These are phyloP conservation scores for Sicus ferrugineus DNA, from an alignment of 2,888 invertebrate species.

Conservation along the genomic window DNA sequence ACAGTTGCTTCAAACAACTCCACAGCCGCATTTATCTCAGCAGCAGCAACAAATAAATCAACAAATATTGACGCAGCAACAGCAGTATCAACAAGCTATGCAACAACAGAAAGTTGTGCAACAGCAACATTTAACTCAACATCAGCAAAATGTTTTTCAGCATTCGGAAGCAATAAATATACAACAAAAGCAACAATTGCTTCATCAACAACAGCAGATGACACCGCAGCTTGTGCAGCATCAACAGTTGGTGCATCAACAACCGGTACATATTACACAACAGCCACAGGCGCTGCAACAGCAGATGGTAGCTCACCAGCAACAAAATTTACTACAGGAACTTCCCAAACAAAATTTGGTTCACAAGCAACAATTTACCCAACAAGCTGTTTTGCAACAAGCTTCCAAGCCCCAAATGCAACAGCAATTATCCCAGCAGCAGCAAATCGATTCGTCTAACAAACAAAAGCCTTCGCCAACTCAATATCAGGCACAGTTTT, in stretches of 20 bases:
- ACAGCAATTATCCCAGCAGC: constrained; percentile 37
- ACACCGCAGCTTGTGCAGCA: constrained; percentile 13
- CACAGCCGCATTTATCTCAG: constrained; percentile 40
- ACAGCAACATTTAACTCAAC: constrained; percentile 55
- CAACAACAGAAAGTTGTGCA: constrained; percentile 49
- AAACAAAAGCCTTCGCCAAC: background rate
- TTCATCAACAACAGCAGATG: constrained; percentile 25
- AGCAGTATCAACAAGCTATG: constrained; percentile 32
- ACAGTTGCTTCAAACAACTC: constrained; percentile 34
- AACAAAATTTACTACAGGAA: constrained; percentile 49
- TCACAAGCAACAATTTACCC: constrained; percentile 40
- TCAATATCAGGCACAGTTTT: background rate
- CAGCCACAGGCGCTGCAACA: constrained; percentile 40
- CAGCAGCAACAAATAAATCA: constrained; percentile 34
- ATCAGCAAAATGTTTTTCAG: constrained; percentile 40
- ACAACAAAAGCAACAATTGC: constrained; percentile 21
- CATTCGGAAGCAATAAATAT: constrained; percentile 49
- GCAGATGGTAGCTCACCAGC: constrained; percentile 41
- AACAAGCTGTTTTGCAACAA: constrained; percentile 11
- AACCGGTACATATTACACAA: constrained; percentile 38
- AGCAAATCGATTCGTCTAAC: background rate
- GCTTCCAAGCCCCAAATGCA: constrained; percentile 55
- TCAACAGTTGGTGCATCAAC: constrained; percentile 39
- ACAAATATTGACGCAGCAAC: constrained; percentile 34
- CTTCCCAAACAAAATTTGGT: constrained; percentile 13